These are phyloP conservation scores for Phalera bucephala DNA, from an alignment of 2,888 invertebrate genomes.

Conservation along the genomic window DNA sequence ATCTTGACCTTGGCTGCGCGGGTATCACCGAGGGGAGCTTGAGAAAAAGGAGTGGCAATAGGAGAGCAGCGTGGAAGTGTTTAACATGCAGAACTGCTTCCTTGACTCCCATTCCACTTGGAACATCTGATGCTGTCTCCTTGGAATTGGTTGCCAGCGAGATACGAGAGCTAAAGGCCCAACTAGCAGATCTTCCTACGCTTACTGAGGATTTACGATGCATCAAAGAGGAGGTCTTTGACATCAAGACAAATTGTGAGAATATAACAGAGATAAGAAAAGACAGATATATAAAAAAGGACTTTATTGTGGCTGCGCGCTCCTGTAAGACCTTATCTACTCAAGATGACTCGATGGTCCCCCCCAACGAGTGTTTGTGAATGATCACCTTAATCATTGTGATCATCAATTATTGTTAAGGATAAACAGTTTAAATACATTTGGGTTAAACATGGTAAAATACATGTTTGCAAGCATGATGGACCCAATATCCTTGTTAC, in stretches of 20 bases:
- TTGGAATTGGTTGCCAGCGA: slow-evolving; percentile 16
- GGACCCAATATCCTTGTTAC: no score
- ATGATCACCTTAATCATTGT: background rate
- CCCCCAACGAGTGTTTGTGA: no score
- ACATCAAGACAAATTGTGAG: slow-evolving; percentile 9
- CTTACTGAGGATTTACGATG: slow-evolving; percentile 10
- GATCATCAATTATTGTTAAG: background rate
- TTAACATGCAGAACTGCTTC: slow-evolving; percentile 8
- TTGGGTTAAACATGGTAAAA: slow-evolving; percentile 1
- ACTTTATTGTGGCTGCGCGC: slow-evolving; percentile 12
- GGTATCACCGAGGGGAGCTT: background rate
- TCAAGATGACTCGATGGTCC: no score
- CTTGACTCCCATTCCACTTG: background rate
- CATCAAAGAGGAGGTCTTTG: slow-evolving; percentile 12
- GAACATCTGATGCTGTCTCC: slow-evolving; percentile 1
- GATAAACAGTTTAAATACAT: background rate
- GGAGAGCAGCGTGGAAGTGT: slow-evolving; percentile 5
- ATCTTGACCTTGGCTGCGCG: background rate
- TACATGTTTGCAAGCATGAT: no score
- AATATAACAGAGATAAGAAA: no score
- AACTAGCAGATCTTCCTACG: slow-evolving; percentile 10
- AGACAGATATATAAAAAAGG: slow-evolving; percentile 12
- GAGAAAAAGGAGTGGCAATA: background rate
- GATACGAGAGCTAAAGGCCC: slow-evolving; percentile 16
- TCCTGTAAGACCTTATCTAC: background rate